A percentile compares a stretch with the other conserved stretches of the same genome.
Conservation (phyloP, 2,888 invertebrate genomes). For the Chymomyza caudatula region DNA sequence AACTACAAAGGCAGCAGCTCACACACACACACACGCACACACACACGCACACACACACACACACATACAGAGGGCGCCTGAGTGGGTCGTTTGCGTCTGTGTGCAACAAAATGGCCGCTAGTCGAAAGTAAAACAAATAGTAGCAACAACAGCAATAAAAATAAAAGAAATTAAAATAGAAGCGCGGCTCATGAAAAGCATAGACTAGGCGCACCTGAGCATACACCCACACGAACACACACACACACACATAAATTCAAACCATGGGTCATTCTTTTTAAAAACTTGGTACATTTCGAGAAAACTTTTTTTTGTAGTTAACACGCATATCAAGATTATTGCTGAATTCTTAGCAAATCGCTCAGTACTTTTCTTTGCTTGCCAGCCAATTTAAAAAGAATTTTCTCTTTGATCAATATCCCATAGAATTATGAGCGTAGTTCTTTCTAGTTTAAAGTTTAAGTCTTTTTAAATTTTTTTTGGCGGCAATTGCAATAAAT, state of each 20-base stretch:
- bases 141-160: background rate
- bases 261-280: no score
- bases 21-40: constrained; percentile 7
- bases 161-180: constrained; percentile 13
- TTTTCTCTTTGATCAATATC: no score
- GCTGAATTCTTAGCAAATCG: no score
- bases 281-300: no score
- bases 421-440: no score
- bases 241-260: background rate
- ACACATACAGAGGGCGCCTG: background rate
- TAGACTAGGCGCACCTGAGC: constrained; percentile 36
- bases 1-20: constrained; percentile 4
- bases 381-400: no score
- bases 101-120: background rate
- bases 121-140: constrained; percentile 14
- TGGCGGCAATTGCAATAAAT: no score
- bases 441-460: no score
- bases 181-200: background rate
- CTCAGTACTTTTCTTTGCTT: no score
- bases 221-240: background rate
- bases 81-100: background rate
- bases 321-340: no score
- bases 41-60: constrained; percentile 3
- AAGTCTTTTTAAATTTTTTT: no score
- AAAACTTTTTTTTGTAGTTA: no score